Evolutionary conservation across 1,140 invertebrate species (phyloP), one percentile per base, ranked within the genome.

Genomic region (Zaprionus capensis): DNA sequence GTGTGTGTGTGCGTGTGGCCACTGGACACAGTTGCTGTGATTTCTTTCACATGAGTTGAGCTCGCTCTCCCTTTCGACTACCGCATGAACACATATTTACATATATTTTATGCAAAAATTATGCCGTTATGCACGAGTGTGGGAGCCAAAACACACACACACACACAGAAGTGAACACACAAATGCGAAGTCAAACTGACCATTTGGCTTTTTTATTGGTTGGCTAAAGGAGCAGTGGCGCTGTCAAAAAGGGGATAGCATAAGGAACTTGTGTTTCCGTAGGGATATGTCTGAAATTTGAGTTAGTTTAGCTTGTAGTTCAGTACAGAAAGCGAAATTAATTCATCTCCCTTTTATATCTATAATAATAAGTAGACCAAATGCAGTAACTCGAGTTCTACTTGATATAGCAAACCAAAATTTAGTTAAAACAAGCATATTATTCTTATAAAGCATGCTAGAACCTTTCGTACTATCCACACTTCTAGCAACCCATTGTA

Each of bases 31-130:
- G 85, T 90, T 91, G 85, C 85, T 91, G 85, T 82, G 85, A 90
- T 90, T 90, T 85, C 81, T 86, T 91, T 90, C 69, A 85, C 77
- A 57, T 73, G 78, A 79, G 69, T 61, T 51, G 22, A 55, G 61
- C 24, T 31, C 61, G 11, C 55, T 67, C 65, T 53, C 71, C 46
- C 62, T 59, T 46, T 72, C 58, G 38, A 57, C 65, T 57, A 28
- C 64, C 66, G 53, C 71, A 78, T 81, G 81, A 80, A 82, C 81
- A 84, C 81, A 82, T 90, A 91, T 91, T 91, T 91, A 88, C 90
- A 91, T 91, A 91, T 91, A 90, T 91, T 91, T 91, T 91, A 91
- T 91, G 90, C 90, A 91, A 91, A 91, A 91, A 91, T 91, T 91
- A 91, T 91, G 80, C 90, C 82, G 86, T 90, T 90, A 85, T 90